Evolutionary conservation across 2,888 invertebrate species (phyloP).

Genomic region (Hemithea aestivaria): DNA sequence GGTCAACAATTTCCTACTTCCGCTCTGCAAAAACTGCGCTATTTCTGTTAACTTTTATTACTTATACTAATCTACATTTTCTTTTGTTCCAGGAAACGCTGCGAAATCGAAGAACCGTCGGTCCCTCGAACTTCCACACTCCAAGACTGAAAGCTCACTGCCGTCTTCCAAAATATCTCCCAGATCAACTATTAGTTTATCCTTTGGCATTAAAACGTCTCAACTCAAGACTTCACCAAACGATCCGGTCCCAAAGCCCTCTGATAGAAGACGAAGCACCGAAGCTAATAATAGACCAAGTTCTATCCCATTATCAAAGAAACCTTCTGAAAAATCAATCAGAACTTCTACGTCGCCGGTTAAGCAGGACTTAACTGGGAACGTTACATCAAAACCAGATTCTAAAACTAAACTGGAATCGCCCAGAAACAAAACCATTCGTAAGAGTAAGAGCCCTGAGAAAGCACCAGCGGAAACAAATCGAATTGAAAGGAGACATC

Average conservation of each 20-base stretch:
- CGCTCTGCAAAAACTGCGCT: constrained; percentile 26
- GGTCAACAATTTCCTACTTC: constrained; percentile 60
- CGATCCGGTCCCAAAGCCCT: constrained; percentile 44
- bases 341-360: constrained; percentile 56
- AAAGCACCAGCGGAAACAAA: constrained; percentile 63
- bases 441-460: constrained; percentile 64
- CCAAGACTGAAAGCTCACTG: constrained; percentile 70
- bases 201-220: constrained; percentile 58
- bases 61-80: constrained; percentile 23
- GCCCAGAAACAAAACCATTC: constrained; percentile 44
- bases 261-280: constrained; percentile 59
- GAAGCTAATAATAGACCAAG: constrained; percentile 61
- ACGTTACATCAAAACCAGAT: constrained; percentile 44
- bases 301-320: constrained; percentile 67
- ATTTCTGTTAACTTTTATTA: constrained; percentile 16
- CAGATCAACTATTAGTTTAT: constrained; percentile 61
- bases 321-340: constrained; percentile 50
- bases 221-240: constrained; percentile 48
- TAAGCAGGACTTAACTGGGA: constrained; percentile 58
- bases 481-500: constrained; percentile 66
- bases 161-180: constrained; percentile 73
- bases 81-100: constrained; percentile 65
- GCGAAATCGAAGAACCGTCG: constrained; percentile 60
- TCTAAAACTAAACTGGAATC: constrained; percentile 55
- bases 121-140: constrained; percentile 58